A percentile compares a stretch with the other conserved stretches of the same genome.
These are phyloP conservation scores for Lagocephalus sceleratus DNA, from an alignment of 2,797 vertebrate genomes.

Conservation along the genomic window DNA sequence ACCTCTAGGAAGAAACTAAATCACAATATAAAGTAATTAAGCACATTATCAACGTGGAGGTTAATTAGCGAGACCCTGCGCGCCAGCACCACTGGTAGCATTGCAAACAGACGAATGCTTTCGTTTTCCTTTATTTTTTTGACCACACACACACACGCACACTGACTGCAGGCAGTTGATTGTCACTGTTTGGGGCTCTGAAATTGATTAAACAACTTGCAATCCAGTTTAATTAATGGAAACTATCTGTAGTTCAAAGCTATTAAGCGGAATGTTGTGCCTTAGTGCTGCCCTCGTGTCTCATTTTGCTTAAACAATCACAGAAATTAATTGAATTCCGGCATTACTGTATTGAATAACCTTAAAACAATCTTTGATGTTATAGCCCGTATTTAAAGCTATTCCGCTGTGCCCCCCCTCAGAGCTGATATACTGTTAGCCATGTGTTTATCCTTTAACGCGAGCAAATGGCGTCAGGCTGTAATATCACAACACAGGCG, in stretches of 20 bases:
- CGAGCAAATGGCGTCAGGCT: conserved; percentile 64
- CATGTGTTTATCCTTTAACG: conserved; percentile 68
- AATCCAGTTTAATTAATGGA: conserved; percentile 79
- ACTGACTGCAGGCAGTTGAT: conserved; percentile 60
- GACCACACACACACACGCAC: conserved; percentile 29
- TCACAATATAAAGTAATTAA: conserved; percentile 83
- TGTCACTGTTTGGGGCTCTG: conserved; percentile 73
- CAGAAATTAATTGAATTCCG: conserved; percentile 69
- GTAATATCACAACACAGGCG: conserved; percentile 66
- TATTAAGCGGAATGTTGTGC: conserved; percentile 67
- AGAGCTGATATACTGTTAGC: conserved; percentile 62
- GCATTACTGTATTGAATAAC: conserved; percentile 57
- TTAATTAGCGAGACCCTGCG: conserved; percentile 78
- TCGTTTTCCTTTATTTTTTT: conserved; percentile 52
- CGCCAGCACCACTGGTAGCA: conserved; percentile 66
- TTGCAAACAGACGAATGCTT: conserved; percentile 77
- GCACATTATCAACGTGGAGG: conserved; percentile 79
- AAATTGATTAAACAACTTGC: conserved; percentile 79
- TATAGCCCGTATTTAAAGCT: conserved; percentile 31
- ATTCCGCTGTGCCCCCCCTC: conserved; percentile 46
- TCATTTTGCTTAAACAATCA: conserved; percentile 64
- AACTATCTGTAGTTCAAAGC: conserved; percentile 74
- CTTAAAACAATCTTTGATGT: conserved; percentile 66
- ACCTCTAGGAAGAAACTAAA: conserved; percentile 78
- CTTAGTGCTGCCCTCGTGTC: conserved; percentile 53